Conservation (phyloP, 2,888 invertebrate genomes). For the Myopa testacea region DNA sequence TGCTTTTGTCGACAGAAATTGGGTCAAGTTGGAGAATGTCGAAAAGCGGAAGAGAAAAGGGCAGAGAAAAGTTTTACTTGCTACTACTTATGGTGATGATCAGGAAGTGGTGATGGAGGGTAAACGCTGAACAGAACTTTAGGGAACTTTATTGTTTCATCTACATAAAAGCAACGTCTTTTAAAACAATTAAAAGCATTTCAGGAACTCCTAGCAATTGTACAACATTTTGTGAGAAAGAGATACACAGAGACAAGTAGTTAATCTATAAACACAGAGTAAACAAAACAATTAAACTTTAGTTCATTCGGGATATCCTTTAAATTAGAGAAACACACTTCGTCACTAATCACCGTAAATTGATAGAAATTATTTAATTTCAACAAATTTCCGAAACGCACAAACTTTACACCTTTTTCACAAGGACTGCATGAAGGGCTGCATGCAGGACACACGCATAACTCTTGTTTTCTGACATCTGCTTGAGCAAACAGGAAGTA, state of each 20-base stretch:
- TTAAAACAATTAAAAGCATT: no score
- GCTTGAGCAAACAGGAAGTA: neutral
- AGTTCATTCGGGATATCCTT: no score
- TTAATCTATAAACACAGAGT: no score
- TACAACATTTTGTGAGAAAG: no score
- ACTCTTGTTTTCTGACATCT: slow-evolving; percentile 9
- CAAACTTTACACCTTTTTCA: neutral
- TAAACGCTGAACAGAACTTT: no score
- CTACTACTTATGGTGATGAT: neutral
- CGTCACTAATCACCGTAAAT: neutral
- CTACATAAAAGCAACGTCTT: no score
- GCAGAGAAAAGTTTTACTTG: neutral
- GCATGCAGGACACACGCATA: neutral
- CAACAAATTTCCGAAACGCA: slow-evolving; percentile 7
- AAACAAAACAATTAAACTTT: no score
- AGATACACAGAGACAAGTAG: no score
- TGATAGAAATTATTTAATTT: slow-evolving; percentile 19
- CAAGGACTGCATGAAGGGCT: neutral
- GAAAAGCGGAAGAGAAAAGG: neutral
- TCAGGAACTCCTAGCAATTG: no score
- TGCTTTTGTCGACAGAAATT: slow-evolving; percentile 6
- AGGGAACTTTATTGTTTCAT: no score
- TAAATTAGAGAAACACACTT: neutral
- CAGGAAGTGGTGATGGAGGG: neutral
- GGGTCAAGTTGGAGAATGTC: slow-evolving; percentile 30